phyloP scores from a whole-genome alignment of 2,888 invertebrate species.

The Andricus quercusramuli region DNA sequence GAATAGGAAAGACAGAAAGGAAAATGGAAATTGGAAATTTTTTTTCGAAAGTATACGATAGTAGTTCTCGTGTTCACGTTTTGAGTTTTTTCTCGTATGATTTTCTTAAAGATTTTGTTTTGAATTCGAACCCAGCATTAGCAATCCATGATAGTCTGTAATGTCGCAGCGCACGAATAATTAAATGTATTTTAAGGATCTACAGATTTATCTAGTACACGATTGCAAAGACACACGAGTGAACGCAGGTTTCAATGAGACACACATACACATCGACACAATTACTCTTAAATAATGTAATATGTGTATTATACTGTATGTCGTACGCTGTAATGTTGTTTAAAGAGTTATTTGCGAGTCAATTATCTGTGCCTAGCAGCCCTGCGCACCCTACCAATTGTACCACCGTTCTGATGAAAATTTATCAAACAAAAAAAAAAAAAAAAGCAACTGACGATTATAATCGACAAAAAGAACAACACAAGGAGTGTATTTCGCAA shows the following conservation, averaged over 20 bases:
- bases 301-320: constrained; percentile 77
- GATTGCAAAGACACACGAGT: constrained; percentile 44
- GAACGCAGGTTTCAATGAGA: constrained; percentile 44
- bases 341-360: constrained; percentile 82
- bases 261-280: constrained; percentile 55
- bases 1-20: constrained; percentile 19
- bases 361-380: constrained; percentile 83
- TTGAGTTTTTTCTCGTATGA: background rate
- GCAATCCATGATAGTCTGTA: constrained; percentile 66
- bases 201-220: constrained; percentile 62
- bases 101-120: constrained; percentile 8
- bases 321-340: constrained; percentile 79
- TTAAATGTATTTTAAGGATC: constrained; percentile 68
- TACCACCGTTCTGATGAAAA: constrained; percentile 76
- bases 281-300: constrained; percentile 65
- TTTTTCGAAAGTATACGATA: constrained; percentile 23
- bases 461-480: constrained; percentile 61
- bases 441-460: constrained; percentile 62
- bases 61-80: constrained; percentile 17
- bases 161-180: constrained; percentile 65
- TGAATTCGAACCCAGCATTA: constrained; percentile 51
- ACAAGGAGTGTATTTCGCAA: constrained; percentile 66
- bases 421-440: constrained; percentile 3
- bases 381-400: constrained; percentile 79
- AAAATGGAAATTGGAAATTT: constrained; percentile 10